phyloP scores from a whole-genome alignment of 1,140 invertebrate genomes.

The Hylyphantes graminicola region DNA sequence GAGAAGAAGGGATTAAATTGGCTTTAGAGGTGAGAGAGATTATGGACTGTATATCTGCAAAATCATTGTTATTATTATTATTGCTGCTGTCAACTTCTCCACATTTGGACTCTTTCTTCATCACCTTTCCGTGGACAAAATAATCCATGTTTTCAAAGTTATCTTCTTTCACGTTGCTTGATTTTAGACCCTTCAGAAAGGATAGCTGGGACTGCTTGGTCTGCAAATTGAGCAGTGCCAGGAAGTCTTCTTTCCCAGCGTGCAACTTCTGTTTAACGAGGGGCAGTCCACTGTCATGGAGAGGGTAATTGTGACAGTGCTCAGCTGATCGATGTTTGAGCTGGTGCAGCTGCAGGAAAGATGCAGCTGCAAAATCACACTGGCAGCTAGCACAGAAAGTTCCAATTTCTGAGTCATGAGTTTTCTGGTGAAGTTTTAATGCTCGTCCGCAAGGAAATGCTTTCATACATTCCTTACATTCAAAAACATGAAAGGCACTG shows the following conservation, averaged over 20 bases:
- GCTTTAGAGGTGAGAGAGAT: constrained; percentile 78
- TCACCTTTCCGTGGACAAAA: constrained; percentile 61
- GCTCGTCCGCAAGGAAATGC: constrained; percentile 81
- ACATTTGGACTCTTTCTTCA: constrained; percentile 64
- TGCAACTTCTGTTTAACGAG: not conserved
- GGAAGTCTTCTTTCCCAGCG: constrained; percentile 77
- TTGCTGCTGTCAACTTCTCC: constrained; percentile 8
- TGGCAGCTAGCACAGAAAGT: constrained; percentile 63
- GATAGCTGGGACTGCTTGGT: constrained; percentile 62
- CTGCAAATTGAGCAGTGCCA: constrained; percentile 81
- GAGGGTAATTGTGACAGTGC: constrained; percentile 38
- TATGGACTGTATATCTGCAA: constrained; percentile 87
- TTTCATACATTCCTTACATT: constrained; percentile 78
- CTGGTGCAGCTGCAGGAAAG: constrained; percentile 66
- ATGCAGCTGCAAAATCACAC: constrained; percentile 65
- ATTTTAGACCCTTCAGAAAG: constrained; percentile 6
- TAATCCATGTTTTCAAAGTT: constrained; percentile 61
- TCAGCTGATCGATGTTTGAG: constrained; percentile 66
- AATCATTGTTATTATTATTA: constrained; percentile 66
- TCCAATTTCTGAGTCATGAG: constrained; percentile 24
- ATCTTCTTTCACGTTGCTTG: constrained; percentile 45
- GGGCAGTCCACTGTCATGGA: not conserved
- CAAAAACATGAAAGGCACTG: constrained; percentile 74
- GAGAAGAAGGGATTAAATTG: constrained; percentile 71
- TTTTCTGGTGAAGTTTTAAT: constrained; percentile 65